Conservation (phyloP, 2,113 vertebrate genomes). For the Xenopus laevis region DNA sequence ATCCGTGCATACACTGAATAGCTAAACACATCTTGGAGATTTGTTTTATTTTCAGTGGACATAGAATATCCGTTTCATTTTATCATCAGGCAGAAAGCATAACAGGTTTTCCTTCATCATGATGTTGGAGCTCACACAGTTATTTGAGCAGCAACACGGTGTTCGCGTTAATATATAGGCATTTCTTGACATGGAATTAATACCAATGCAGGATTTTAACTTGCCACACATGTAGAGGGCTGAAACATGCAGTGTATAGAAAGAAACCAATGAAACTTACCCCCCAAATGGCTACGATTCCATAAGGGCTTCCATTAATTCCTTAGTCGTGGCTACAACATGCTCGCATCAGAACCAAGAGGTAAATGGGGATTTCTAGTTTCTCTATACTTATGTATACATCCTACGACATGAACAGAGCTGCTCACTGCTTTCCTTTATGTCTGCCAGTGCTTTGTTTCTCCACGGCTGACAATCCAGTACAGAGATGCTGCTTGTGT, state of each 20-base stretch:
- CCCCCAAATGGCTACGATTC: conserved; percentile 53
- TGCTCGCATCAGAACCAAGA: conserved; percentile 50
- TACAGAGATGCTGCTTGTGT: conserved; percentile 54
- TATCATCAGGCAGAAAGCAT: no score
- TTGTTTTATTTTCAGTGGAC: neutral
- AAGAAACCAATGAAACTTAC: conserved; percentile 59
- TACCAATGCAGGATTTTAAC: no score
- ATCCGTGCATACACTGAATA: conserved; percentile 55
- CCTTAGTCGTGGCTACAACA: conserved; percentile 58
- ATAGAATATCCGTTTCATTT: no score
- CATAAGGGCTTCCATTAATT: conserved; percentile 48
- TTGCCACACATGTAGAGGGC: no score
- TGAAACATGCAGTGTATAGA: conserved; percentile 13
- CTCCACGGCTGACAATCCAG: conserved; percentile 61
- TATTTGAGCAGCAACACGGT: no score
- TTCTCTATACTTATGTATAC: conserved; percentile 29
- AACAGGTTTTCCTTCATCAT: no score
- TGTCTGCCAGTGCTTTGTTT: conserved; percentile 56
- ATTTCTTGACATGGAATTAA: no score
- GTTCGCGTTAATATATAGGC: no score
- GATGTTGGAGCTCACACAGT: no score
- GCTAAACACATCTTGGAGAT: conserved; percentile 45
- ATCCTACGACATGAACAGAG: conserved; percentile 50
- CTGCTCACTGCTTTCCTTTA: conserved; percentile 54
- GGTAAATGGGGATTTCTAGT: conserved; percentile 36